phyloP scores from a whole-genome alignment of 2,113 vertebrate species.

The Oophaga pumilio region DNA sequence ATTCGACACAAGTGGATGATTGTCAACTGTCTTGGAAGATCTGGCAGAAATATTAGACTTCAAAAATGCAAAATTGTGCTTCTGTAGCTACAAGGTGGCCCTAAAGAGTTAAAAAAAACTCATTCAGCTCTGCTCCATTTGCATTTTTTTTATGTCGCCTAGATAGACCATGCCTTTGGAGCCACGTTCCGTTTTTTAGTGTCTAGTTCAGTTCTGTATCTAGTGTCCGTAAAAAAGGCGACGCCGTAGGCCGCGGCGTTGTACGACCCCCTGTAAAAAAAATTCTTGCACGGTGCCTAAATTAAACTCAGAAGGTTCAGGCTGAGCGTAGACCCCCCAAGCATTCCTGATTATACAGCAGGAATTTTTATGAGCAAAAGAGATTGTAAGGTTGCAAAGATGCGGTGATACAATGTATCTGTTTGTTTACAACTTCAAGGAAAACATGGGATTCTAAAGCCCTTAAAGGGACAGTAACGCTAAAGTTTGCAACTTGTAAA shows the following conservation, averaged over 20 bases:
- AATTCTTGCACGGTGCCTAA: not conserved
- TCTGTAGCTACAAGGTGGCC: too few species aligned
- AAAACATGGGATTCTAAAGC: not conserved
- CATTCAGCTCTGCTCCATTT: not conserved
- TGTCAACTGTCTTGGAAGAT: slow-evolving; percentile 46
- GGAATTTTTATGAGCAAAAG: slow-evolving; percentile 19
- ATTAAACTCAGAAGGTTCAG: not conserved
- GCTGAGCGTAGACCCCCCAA: not conserved
- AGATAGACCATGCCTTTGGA: not conserved
- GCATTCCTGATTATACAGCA: not conserved
- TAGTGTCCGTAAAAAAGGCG: too few species aligned
- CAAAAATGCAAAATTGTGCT: too few species aligned
- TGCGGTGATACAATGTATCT: not conserved
- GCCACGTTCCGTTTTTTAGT: too few species aligned
- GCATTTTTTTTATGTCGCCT: not conserved
- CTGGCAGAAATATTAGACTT: too few species aligned
- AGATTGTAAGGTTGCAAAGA: not conserved
- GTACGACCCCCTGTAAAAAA: not conserved
- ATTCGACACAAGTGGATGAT: slow-evolving; percentile 48
- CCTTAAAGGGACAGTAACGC: not conserved
- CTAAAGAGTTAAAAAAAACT: not conserved
- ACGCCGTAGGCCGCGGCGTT: not conserved
- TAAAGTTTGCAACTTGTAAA: not conserved
- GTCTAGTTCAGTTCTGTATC: too few species aligned
- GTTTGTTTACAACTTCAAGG: not conserved